Evolutionary conservation across 1,140 invertebrate genomes (phyloP).

Genomic region (Ectropis grisescens): DNA sequence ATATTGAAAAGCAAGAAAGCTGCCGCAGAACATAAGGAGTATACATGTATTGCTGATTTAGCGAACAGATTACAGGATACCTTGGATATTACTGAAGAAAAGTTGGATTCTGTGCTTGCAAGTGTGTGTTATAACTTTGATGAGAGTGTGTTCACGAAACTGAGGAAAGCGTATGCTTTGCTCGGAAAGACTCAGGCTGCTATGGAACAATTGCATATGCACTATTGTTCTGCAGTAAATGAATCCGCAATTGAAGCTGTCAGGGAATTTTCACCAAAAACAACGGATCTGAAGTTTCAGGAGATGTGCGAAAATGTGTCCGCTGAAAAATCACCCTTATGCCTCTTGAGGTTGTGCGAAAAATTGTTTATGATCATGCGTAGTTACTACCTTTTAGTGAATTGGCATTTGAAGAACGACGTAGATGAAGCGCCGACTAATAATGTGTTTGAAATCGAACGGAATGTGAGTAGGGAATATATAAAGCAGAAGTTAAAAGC

Average conservation of each 20-base stretch:
- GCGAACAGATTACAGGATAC: slow-evolving; percentile 91
- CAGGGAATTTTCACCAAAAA: slow-evolving; percentile 77
- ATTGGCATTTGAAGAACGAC: slow-evolving; percentile 81
- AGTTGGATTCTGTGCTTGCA: slow-evolving; percentile 88
- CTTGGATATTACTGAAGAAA: slow-evolving; percentile 91
- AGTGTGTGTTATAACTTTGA: slow-evolving; percentile 82
- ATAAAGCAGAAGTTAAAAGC: slow-evolving; percentile 91
- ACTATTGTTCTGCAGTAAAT: slow-evolving; percentile 94
- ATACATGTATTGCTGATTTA: slow-evolving; percentile 88
- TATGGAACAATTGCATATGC: slow-evolving; percentile 95
- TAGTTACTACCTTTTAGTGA: slow-evolving; percentile 85
- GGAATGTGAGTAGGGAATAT: slow-evolving; percentile 80
- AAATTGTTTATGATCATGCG: slow-evolving; percentile 85
- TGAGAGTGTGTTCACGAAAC: slow-evolving; percentile 78
- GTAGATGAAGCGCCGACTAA: slow-evolving; percentile 37
- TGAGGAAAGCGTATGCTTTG: slow-evolving; percentile 88
- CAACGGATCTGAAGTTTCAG: slow-evolving; percentile 81
- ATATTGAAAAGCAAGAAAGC: slow-evolving; percentile 90
- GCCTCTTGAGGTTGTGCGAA: slow-evolving; percentile 85
- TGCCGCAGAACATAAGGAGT: slow-evolving; percentile 85
- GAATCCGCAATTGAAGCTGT: slow-evolving; percentile 87
- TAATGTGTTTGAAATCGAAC: slow-evolving; percentile 72
- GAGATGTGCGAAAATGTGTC: slow-evolving; percentile 82
- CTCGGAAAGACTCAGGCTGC: slow-evolving; percentile 90
- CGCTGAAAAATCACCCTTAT: slow-evolving; percentile 85